These are phyloP conservation scores for Caenorhabditis latens DNA, from an alignment of 1,140 invertebrate species.

Conservation along the genomic window DNA sequence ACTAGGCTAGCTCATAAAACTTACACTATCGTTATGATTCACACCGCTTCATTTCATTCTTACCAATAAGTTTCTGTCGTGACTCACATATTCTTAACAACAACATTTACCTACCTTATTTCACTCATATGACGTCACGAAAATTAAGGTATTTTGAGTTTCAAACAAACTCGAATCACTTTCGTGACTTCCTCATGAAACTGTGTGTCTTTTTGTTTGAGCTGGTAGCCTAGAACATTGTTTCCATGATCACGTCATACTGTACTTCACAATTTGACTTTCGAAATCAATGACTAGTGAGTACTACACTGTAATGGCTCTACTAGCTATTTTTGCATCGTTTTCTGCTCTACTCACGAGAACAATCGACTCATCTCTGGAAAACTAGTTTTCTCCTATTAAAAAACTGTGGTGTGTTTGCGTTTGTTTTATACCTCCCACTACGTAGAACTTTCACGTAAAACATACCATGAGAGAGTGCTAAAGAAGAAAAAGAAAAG, in stretches of 20 bases:
- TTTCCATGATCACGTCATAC: not conserved
- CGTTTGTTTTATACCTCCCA: not conserved
- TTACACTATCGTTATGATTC: no score
- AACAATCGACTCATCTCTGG: not conserved
- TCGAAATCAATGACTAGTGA: not conserved
- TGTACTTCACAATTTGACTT: not conserved
- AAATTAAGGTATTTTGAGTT: no score
- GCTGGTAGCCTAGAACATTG: not conserved
- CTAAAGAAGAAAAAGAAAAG: not conserved
- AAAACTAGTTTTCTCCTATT: conserved; percentile 7
- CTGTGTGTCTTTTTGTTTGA: not conserved
- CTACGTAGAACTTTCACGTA: conserved; percentile 45
- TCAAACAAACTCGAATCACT: no score
- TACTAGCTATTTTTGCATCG: conserved; percentile 5
- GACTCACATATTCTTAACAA: no score
- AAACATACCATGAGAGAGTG: not conserved
- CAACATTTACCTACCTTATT: no score
- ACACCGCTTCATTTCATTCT: no score
- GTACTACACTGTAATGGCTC: conserved; percentile 24
- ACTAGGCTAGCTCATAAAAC: no score
- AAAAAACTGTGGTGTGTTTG: conserved; percentile 28
- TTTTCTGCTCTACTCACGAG: not conserved
- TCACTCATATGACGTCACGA: no score
- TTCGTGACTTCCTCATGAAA: no score
- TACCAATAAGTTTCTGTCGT: no score